A percentile compares a stretch with the other conserved stretches of the same genome.
These are phyloP conservation scores for Pemphredon lugubris DNA, from an alignment of 2,888 invertebrate species.

Conservation along the genomic window DNA sequence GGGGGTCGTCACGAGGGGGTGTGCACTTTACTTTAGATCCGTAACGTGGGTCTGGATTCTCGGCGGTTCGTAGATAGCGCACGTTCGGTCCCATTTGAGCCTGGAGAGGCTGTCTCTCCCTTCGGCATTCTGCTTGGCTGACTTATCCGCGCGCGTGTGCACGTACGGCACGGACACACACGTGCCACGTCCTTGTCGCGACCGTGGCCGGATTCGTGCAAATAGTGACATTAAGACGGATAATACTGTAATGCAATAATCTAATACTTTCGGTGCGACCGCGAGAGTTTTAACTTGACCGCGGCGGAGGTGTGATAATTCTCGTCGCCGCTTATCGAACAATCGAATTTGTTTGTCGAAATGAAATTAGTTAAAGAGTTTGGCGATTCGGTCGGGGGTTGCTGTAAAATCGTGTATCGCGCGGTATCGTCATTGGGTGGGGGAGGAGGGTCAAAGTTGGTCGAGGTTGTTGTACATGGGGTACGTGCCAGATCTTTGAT, in stretches of 20 bases:
- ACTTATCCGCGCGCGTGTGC: slow-evolving; percentile 30
- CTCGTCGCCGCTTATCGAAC: too few relatives aligned
- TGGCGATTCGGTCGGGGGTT: too few relatives aligned
- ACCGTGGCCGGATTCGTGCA: slow-evolving; percentile 17
- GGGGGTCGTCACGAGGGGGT: slow-evolving; percentile 13
- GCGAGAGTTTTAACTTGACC: background rate
- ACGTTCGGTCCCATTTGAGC: slow-evolving; percentile 50
- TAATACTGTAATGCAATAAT: slow-evolving; percentile 26
- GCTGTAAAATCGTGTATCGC: too few relatives aligned
- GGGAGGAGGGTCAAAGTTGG: too few relatives aligned
- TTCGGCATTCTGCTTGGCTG: slow-evolving; percentile 44
- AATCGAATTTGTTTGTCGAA: too few relatives aligned
- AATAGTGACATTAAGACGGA: slow-evolving; percentile 22
- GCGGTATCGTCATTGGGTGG: too few relatives aligned
- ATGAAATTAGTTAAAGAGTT: too few relatives aligned
- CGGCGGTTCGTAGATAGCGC: slow-evolving; percentile 49
- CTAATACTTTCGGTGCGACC: slow-evolving; percentile 4
- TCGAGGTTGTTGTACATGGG: too few relatives aligned
- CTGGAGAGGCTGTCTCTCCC: slow-evolving; percentile 28
- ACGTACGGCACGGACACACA: slow-evolving; percentile 13
- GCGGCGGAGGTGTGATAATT: background rate
- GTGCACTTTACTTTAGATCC: slow-evolving; percentile 62
- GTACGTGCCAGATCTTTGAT: too few relatives aligned
- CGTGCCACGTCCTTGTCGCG: background rate
- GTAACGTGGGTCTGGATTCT: slow-evolving; percentile 38